These are phyloP conservation scores for Drosophila melanosoma DNA, from an alignment of 2,888 invertebrate species.

Conservation along the genomic window DNA sequence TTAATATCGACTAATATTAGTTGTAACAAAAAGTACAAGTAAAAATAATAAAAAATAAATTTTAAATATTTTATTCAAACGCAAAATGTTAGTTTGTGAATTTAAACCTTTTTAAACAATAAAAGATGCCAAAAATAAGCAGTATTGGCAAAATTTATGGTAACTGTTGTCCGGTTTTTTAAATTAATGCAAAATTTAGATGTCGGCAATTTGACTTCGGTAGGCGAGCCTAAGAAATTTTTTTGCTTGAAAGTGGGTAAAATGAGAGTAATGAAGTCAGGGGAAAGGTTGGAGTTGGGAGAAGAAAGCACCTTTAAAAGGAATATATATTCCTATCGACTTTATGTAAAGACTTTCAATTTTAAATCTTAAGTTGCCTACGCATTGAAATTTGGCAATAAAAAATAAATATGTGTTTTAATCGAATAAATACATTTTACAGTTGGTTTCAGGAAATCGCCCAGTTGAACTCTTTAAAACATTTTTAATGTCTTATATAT, in stretches of 20 bases:
- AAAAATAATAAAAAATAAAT: neutral
- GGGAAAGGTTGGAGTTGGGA: neutral
- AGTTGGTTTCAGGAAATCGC: neutral
- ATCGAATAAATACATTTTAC: neutral
- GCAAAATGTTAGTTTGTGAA: neutral
- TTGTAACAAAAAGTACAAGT: neutral
- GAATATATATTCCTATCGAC: neutral
- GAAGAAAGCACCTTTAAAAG: neutral
- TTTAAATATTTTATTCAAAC: neutral
- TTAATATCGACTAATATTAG: neutral
- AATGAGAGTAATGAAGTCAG: neutral
- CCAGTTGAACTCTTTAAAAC: neutral
- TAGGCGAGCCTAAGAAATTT: no score
- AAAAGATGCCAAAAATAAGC: neutral
- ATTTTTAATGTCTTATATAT: neutral
- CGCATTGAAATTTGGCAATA: neutral
- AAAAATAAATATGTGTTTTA: neutral
- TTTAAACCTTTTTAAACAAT: neutral
- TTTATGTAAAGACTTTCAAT: neutral
- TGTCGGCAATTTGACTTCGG: neutral
- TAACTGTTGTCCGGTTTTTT: neutral
- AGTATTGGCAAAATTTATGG: neutral
- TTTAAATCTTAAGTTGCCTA: neutral
- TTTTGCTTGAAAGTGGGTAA: neutral
- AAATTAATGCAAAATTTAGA: neutral